Evolutionary conservation across 2,888 invertebrate species (phyloP), one percentile per base, ranked within the genome.

Genomic region (Halocaridina rubra): DNA sequence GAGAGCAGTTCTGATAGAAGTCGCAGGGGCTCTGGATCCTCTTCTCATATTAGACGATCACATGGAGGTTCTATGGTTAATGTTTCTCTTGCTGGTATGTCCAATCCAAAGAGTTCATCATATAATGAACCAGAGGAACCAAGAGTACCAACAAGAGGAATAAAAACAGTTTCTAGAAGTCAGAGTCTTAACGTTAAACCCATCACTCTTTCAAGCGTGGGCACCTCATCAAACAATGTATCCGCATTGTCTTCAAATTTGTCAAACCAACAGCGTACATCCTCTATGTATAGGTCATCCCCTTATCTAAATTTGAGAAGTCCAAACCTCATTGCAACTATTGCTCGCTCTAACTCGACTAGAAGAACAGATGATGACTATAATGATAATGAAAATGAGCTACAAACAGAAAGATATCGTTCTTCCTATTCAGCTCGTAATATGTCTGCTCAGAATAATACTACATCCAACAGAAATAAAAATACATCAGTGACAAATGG

Each of bases 261-360:
- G 1, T 32, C 69, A 22, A 80, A 67, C 79, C 74, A 67, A 7
- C 81, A 81, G 29, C 64, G 76, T 19, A 86, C 82, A 1, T 82
- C 82, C 29, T 30, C 80, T 22, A 29, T 82, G 22, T 86, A 82
- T 57, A 75, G 76, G 24, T 86, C 86, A 0, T 72, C 86, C 5
- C 86, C 86, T 19, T 86, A 86, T 67, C 71, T 88, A 19, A 59
- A 81, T 67, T 82, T 88, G 32, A 69, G 88, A 32, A 85, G 85
- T 27, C 88, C 88, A n/a, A 88, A 88, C 64, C 84, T 88, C 32
- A 88, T 88, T 22, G 88, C 88, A 2, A 82, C 88, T 64, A 88
- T 88, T 29, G 88, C 88, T 16, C 76, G 87, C 32, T 71, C 85
- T 8, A 82, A 81, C 59, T 85, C 85, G 2, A 85, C 85, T 19